Conservation (phyloP, 2,888 invertebrate genomes). For the Marasmarcha lunaedactyla region DNA sequence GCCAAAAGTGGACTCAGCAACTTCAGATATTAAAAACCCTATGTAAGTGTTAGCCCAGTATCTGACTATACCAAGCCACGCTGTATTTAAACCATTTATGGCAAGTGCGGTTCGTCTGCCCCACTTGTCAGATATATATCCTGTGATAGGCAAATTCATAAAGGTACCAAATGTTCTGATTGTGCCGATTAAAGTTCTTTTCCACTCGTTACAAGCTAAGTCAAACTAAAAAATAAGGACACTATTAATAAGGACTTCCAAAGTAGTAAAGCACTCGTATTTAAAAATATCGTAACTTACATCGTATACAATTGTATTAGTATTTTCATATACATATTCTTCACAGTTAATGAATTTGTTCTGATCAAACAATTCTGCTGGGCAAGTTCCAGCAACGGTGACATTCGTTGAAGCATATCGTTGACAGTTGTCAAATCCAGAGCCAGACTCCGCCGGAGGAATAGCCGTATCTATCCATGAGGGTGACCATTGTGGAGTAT, state of each 20-base stretch:
- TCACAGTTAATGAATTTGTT: constrained; percentile 25
- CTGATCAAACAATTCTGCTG: constrained; percentile 32
- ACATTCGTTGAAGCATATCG: constrained; percentile 31
- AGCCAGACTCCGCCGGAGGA: constrained; percentile 30
- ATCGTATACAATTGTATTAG: constrained; percentile 41
- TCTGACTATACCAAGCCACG: constrained; percentile 72
- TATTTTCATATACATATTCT: constrained; percentile 33
- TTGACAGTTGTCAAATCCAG: constrained; percentile 46
- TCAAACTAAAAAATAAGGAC: constrained; percentile 53
- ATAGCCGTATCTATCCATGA: constrained; percentile 56
- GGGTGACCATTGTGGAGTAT: constrained; percentile 31
- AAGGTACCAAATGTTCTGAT: constrained; percentile 76
- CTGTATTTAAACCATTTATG: constrained; percentile 67
- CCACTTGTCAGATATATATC: constrained; percentile 78
- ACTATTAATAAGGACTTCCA: background rate
- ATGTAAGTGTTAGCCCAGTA: constrained; percentile 70
- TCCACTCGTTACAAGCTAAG: constrained; percentile 76
- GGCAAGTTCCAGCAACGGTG: constrained; percentile 22
- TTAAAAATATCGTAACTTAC: constrained; percentile 26
- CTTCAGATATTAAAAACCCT: constrained; percentile 75
- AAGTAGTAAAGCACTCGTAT: too few species aligned
- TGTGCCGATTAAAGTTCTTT: constrained; percentile 77
- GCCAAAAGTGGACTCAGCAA: constrained; percentile 74
- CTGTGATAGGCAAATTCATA: constrained; percentile 75
- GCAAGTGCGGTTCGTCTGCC: constrained; percentile 72